A percentile compares a stretch with the other conserved stretches of the same genome.
These are phyloP conservation scores for Brienomyrus brachyistius DNA, from an alignment of 2,113 vertebrate species.

Conservation along the genomic window DNA sequence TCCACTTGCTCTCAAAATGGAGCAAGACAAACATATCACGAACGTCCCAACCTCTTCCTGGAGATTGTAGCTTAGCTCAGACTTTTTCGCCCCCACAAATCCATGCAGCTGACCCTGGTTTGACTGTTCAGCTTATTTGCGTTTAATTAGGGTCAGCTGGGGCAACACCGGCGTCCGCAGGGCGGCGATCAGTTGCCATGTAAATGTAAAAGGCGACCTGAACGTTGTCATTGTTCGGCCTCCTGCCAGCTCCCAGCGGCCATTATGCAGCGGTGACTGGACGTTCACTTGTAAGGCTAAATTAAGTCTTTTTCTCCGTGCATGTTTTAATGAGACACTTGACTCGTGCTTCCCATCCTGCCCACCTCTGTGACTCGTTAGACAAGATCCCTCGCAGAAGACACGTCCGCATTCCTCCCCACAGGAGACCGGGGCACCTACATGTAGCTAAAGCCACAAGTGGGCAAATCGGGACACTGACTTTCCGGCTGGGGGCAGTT, in stretches of 20 bases:
- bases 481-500: not conserved
- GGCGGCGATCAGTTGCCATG: not conserved
- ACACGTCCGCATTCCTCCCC: not conserved
- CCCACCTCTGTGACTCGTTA: not conserved
- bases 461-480: conserved; percentile 18
- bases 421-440: not conserved
- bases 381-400: not conserved
- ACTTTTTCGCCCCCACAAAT: not conserved
- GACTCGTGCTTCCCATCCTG: not conserved
- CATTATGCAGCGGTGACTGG: not conserved
- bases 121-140: not conserved
- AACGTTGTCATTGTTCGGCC: not conserved
- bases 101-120: not conserved
- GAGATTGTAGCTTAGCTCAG: not conserved
- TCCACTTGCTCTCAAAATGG: not conserved
- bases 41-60: not conserved
- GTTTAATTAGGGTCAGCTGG: not conserved
- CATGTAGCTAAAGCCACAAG: conserved; percentile 33
- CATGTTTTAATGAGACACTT: conserved; percentile 2
- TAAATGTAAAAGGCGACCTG: not conserved
- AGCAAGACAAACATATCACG: not conserved
- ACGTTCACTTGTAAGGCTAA: not conserved
- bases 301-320: not conserved
- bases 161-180: not conserved
- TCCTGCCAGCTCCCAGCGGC: not conserved